Percentiles rank a stretch among this genome's conserved stretches.
These are phyloP conservation scores for Molossus alvarezi DNA, from an alignment of 2,797 vertebrate genomes.

Conservation along the genomic window DNA sequence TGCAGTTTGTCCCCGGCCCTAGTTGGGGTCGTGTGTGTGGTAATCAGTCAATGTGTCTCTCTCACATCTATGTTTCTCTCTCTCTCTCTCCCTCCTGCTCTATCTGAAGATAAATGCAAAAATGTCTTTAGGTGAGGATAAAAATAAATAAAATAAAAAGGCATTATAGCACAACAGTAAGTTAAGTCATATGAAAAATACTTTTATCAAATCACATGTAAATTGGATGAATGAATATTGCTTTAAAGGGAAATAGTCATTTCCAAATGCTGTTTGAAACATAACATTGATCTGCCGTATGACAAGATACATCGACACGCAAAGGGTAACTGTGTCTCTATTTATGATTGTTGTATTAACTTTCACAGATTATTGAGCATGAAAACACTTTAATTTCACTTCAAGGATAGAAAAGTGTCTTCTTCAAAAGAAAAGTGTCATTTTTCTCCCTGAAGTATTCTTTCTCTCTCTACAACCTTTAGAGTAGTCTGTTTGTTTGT, in stretches of 20 bases:
- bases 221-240: constrained; percentile 53
- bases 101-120: no score
- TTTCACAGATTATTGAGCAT: constrained; percentile 72
- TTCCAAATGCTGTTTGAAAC: constrained; percentile 62
- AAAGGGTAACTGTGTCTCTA: constrained; percentile 46
- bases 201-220: neutral
- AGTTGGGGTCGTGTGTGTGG: no score
- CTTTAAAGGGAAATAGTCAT: constrained; percentile 50
- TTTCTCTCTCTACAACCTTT: constrained; percentile 63
- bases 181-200: constrained; percentile 44
- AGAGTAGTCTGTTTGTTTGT: constrained; percentile 46
- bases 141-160: neutral
- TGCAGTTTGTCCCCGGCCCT: no score
- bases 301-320: constrained; percentile 42
- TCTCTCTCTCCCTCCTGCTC: no score
- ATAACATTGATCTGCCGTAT: neutral
- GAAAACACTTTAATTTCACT: constrained; percentile 81
- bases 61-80: no score
- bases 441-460: constrained; percentile 73
- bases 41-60: no score
- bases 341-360: neutral
- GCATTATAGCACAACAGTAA: neutral
- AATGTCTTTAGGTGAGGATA: no score
- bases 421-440: constrained; percentile 77
- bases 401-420: constrained; percentile 60